Evolutionary conservation across 1,140 invertebrate genomes (phyloP), one percentile per base, ranked within the genome.

Genomic region (Penaeus vannamei): DNA sequence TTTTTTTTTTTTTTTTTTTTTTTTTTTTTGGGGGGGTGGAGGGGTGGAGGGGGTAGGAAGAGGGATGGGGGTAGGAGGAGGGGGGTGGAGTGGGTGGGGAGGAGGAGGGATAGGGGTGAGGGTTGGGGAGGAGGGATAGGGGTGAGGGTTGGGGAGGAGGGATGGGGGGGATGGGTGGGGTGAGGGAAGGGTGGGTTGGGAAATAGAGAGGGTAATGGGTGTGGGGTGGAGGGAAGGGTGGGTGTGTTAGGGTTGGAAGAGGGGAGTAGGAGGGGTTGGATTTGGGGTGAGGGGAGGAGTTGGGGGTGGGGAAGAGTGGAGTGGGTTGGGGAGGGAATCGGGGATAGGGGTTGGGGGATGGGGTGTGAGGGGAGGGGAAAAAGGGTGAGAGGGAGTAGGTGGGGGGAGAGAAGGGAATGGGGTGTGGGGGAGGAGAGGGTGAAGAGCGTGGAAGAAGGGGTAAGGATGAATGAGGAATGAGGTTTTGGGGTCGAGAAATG

Each of bases 341-440:
- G 94, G 2, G 1, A 97, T 97, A 7, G 96, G 59, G 32, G 42
- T 46, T 12, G 46, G 85, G 32, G 20, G 7, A 36, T 19, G 66
- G 32, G 20, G 36, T 12, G 32, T 2, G 36, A 23, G n/a, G 10
- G 2, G 20, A 4, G 17, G 23, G 29, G 1, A 53, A 82, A 23
- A 82, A 59, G 0, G 29, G 8, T 46, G 80, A 19, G 23, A 8
- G 80, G 59, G 12, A 17, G 32, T 22, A 36, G 77, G 36, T 17
- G 26, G 36, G 36, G 46, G 59, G 32, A 53, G 46, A 29, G 22
- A 23, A n/a, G 42, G 42, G 36, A 23, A 46, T 79, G 7, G 77
- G 32, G 12, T 32, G 32, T 0, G 29, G 46, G 77, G 59, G 59
- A 53, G 36, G 29, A 20, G 59, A 26, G 77, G n/a, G 77, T 42